Conservation (phyloP, 2,888 invertebrate species). For the Eugnorisma glareosa region DNA sequence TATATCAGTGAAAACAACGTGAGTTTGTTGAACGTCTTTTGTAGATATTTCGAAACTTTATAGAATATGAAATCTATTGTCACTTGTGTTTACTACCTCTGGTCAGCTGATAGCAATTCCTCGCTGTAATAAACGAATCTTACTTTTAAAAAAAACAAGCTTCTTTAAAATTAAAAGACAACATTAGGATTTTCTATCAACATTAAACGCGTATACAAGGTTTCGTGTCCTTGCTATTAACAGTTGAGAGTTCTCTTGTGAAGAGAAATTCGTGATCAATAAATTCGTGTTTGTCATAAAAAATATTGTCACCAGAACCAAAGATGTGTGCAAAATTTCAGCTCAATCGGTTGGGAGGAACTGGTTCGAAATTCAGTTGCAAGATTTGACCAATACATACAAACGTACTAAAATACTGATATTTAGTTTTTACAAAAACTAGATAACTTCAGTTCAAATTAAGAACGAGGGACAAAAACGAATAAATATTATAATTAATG, state of each 20-base stretch:
- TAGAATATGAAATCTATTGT: not conserved
- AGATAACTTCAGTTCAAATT: not conserved
- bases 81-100: too few relatives aligned
- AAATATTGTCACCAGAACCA: too few relatives aligned
- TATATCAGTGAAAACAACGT: not conserved
- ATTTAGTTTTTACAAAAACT: not conserved
- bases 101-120: not conserved
- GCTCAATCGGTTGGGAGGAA: too few relatives aligned
- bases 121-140: not conserved
- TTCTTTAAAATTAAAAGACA: too few relatives aligned
- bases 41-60: not conserved
- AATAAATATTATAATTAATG: not conserved
- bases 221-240: not conserved
- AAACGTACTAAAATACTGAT: not conserved
- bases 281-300: too few relatives aligned
- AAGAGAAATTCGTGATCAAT: too few relatives aligned
- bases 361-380: not conserved
- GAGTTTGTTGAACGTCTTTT: not conserved
- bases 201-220: not conserved
- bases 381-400: not conserved
- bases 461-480: not conserved
- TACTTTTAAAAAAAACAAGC: too few relatives aligned
- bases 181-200: not conserved
- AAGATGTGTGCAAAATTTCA: too few relatives aligned
- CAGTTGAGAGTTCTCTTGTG: not conserved